Evolutionary conservation across 1,140 invertebrate genomes (phyloP).

Genomic region (Panagrolaimus sp.): DNA sequence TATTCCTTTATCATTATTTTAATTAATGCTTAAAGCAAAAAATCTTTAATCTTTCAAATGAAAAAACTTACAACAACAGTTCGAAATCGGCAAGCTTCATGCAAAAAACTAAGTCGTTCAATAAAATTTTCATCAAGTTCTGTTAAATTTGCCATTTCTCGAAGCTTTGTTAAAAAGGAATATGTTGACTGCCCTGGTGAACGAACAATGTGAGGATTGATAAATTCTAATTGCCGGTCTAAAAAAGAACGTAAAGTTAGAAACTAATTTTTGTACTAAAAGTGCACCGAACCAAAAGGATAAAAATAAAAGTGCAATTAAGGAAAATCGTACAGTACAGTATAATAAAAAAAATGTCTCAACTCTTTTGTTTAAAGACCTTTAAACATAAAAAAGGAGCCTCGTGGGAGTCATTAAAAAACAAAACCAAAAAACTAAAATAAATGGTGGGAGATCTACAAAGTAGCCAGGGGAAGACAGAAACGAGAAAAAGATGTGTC

Average conservation of each 20-base stretch:
- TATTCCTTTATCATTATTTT: too few species aligned
- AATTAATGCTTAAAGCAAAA: neutral
- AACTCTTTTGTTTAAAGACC: too few species aligned
- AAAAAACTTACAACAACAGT: conserved; percentile 33
- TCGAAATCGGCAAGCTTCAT: conserved; percentile 44
- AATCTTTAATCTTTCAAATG: neutral
- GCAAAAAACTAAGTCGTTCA: conserved; percentile 43
- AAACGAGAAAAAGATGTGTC: too few species aligned
- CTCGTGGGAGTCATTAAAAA: too few species aligned
- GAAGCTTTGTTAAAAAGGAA: conserved; percentile 37
- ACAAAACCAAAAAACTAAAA: too few species aligned
- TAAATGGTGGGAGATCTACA: too few species aligned
- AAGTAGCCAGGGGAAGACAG: too few species aligned
- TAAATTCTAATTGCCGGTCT: conserved; percentile 47
- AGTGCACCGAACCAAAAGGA: neutral
- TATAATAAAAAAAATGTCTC: too few species aligned
- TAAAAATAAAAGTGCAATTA: too few species aligned
- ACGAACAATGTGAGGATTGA: conserved; percentile 43
- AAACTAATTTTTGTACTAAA: neutral
- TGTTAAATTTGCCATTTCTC: conserved; percentile 26
- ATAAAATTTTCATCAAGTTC: conserved; percentile 44
- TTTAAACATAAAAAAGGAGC: too few species aligned
- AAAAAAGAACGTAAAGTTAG: conserved; percentile 18
- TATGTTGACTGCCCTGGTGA: conserved; percentile 50
- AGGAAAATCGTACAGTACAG: too few species aligned